A percentile compares a stretch with the other conserved stretches of the same genome.
These are phyloP conservation scores for Nothobranchius kuhntae DNA, from an alignment of 2,113 vertebrate genomes.

Conservation along the genomic window DNA sequence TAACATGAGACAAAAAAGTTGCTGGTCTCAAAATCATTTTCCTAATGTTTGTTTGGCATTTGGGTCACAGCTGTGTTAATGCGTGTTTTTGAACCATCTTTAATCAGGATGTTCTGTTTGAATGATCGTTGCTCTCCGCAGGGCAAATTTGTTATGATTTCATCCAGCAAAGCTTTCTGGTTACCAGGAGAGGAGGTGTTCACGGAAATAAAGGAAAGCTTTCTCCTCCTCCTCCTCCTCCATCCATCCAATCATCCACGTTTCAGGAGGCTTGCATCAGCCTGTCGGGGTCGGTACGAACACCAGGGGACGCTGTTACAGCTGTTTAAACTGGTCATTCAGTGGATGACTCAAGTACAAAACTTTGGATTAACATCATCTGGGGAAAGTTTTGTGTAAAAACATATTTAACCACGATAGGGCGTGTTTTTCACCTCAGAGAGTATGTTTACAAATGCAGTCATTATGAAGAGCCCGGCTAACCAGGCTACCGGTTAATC, in stretches of 20 bases:
- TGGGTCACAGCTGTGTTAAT: not conserved
- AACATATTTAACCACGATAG: no score
- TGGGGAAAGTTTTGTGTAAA: no score
- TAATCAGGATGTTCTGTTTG: no score
- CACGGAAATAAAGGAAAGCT: not conserved
- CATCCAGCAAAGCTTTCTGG: not conserved
- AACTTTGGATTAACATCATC: not conserved
- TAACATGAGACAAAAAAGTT: no score
- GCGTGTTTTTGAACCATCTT: not conserved
- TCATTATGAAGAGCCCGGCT: no score
- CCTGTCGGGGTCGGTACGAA: slow-evolving; percentile 31
- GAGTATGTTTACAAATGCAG: no score
- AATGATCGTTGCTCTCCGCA: no score
- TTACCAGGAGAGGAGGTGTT: not conserved
- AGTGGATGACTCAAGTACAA: not conserved
- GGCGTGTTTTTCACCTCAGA: not conserved
- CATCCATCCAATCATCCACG: not conserved
- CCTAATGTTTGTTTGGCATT: no score
- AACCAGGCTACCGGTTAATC: no score
- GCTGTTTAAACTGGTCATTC: not conserved
- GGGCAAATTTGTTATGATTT: not conserved
- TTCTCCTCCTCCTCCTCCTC: no score
- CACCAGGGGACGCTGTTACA: slow-evolving; percentile 43
- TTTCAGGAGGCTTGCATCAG: slow-evolving; percentile 80
- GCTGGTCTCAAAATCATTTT: no score